These are phyloP conservation scores for Drosophila pseudoobscura DNA, from an alignment of 1,140 invertebrate species.

Conservation along the genomic window DNA sequence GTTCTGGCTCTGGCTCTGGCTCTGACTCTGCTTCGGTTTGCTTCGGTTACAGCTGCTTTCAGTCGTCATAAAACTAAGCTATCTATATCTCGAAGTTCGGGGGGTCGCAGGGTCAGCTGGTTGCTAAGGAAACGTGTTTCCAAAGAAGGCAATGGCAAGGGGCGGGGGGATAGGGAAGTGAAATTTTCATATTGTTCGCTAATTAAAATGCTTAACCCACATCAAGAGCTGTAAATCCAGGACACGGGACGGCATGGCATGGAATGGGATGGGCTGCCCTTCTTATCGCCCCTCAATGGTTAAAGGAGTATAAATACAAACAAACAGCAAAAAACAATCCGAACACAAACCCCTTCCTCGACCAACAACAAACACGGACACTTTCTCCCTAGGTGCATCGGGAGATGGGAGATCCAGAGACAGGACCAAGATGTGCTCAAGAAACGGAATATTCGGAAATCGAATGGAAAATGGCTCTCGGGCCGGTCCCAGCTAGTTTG, in stretches of 20 bases:
- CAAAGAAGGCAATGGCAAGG: neutral
- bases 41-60: constrained; percentile 40
- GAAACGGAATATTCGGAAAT: constrained; percentile 36
- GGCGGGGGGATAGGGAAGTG: constrained; percentile 19
- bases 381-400: constrained; percentile 33
- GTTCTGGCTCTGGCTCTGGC: neutral
- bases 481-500: constrained; percentile 61
- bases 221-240: constrained; percentile 66
- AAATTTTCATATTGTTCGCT: constrained; percentile 67
- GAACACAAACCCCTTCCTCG: constrained; percentile 46
- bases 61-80: constrained; percentile 53
- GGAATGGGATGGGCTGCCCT: constrained; percentile 9
- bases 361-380: constrained; percentile 25
- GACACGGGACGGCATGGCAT: constrained; percentile 5
- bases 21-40: neutral
- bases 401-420: too few relatives aligned
- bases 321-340: constrained; percentile 61
- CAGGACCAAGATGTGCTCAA: constrained; percentile 8
- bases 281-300: constrained; percentile 57
- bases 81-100: constrained; percentile 48
- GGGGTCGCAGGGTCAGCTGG: constrained; percentile 44
- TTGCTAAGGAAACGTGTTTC: constrained; percentile 15
- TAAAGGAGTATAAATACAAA: constrained; percentile 58
- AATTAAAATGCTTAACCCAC: constrained; percentile 82
- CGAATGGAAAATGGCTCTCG: constrained; percentile 8